A percentile compares a stretch with the other conserved stretches of the same genome.
Evolutionary conservation across 2,797 vertebrate species (phyloP).

Genomic region (Rhinoraja longicauda): DNA sequence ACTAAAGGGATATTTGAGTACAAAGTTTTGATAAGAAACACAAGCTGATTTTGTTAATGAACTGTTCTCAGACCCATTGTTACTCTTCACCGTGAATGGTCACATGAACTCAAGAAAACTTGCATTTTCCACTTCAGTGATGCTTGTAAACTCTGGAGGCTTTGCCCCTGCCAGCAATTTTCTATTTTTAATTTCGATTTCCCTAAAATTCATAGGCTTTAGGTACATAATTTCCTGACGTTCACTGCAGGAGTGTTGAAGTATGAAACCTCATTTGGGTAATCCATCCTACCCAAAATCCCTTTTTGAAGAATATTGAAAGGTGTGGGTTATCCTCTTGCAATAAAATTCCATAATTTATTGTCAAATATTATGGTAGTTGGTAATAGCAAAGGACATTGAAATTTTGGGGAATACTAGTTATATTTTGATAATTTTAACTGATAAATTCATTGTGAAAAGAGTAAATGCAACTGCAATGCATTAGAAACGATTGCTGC

Average conservation of each 20-base stretch:
- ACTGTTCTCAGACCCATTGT: not conserved
- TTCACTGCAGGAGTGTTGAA: not conserved
- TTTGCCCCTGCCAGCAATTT: not conserved
- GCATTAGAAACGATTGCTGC: not conserved
- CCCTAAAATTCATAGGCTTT: not conserved
- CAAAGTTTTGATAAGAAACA: conserved; percentile 7
- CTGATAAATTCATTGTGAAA: not conserved
- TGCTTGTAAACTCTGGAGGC: not conserved
- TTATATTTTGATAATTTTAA: not conserved
- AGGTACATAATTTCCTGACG: not conserved
- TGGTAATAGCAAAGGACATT: not conserved
- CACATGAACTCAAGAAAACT: not conserved
- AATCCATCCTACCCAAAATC: not conserved
- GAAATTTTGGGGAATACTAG: not conserved
- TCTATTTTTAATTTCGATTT: not conserved
- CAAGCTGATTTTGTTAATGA: conserved; percentile 1
- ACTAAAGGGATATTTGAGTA: not conserved
- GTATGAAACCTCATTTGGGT: too few species aligned
- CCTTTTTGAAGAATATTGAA: not conserved
- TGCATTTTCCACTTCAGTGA: not conserved
- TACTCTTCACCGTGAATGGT: not conserved
- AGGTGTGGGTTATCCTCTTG: not conserved
- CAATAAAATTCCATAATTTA: not conserved
- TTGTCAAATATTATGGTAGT: not conserved
- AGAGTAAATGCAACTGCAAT: not conserved